Conservation (phyloP, 2,888 invertebrate species). For the Deilephila porcellus region DNA sequence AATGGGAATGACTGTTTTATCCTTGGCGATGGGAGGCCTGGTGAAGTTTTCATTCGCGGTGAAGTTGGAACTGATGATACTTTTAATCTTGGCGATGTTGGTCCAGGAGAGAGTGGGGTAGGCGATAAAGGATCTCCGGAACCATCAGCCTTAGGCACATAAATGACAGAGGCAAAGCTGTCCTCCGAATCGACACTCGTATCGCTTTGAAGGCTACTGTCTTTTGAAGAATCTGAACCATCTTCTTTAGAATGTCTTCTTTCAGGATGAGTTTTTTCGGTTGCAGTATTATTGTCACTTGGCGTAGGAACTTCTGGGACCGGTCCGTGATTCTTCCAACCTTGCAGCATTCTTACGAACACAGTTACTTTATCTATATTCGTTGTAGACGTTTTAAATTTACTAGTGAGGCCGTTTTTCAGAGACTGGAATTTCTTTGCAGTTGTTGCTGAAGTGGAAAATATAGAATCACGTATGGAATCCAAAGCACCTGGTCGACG, state of each 20-base stretch:
- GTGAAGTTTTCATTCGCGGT: conserved; percentile 89
- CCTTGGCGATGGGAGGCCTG: conserved; percentile 87
- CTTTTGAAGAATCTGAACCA: conserved; percentile 94
- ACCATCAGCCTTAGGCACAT: conserved; percentile 92
- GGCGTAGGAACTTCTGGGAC: conserved; percentile 76
- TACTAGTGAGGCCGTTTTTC: conserved; percentile 92
- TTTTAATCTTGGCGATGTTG: conserved; percentile 86
- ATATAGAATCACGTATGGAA: conserved; percentile 89
- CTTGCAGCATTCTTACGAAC: conserved; percentile 93
- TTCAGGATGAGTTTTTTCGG: conserved; percentile 82
- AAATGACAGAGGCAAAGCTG: conserved; percentile 96
- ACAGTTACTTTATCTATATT: conserved; percentile 93
- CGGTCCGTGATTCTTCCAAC: conserved; percentile 88
- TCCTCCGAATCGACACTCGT: conserved; percentile 97
- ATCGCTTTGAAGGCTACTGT: conserved; percentile 96
- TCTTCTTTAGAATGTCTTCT: conserved; percentile 93
- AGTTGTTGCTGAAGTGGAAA: conserved; percentile 88
- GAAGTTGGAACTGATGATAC: conserved; percentile 91
- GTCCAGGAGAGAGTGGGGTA: conserved; percentile 85
- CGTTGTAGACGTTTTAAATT: conserved; percentile 92
- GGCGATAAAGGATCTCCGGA: conserved; percentile 85
- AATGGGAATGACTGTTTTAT: conserved; percentile 87
- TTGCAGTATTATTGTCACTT: conserved; percentile 74
- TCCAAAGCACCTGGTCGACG: conserved; percentile 87
- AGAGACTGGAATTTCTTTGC: conserved; percentile 91